Conservation (phyloP, 2,888 invertebrate species). For the Epirrita christyi region DNA sequence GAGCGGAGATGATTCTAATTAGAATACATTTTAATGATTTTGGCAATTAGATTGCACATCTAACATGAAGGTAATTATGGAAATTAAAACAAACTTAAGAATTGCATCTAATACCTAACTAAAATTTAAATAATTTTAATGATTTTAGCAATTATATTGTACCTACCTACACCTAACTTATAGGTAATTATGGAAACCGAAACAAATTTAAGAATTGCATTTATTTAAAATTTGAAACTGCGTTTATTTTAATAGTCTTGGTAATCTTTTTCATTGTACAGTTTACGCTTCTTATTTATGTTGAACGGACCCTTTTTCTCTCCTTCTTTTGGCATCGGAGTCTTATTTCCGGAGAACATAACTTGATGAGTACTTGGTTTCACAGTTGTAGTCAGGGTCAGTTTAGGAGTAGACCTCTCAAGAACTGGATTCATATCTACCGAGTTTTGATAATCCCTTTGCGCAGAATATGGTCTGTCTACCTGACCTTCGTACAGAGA, state of each 20-base stretch:
- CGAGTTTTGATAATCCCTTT: conserved; percentile 50
- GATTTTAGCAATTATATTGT: conserved; percentile 70
- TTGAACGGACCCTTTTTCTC: conserved; percentile 73
- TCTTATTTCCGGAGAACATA: conserved; percentile 63
- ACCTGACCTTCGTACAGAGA: conserved; percentile 66
- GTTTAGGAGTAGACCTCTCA: conserved; percentile 44
- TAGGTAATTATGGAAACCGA: not conserved
- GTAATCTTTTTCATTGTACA: conserved; percentile 73
- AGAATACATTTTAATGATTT: conserved; percentile 12
- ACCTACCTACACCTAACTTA: too few relatives aligned
- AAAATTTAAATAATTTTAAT: conserved; percentile 44
- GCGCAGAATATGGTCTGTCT: conserved; percentile 70
- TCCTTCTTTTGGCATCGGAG: conserved; percentile 42
- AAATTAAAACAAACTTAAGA: not conserved
- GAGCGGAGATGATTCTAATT: conserved; percentile 23
- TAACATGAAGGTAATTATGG: not conserved
- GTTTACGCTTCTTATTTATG: conserved; percentile 75
- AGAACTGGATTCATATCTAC: conserved; percentile 48
- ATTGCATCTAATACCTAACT: conserved; percentile 11
- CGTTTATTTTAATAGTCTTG: conserved; percentile 60
- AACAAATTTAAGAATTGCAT: conserved; percentile 5
- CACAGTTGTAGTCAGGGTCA: conserved; percentile 49
- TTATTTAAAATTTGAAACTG: not conserved
- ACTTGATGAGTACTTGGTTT: conserved; percentile 65
- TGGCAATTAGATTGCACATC: conserved; percentile 15